phyloP scores from a whole-genome alignment of 2,888 invertebrate genomes.

The Clivina fossor region DNA sequence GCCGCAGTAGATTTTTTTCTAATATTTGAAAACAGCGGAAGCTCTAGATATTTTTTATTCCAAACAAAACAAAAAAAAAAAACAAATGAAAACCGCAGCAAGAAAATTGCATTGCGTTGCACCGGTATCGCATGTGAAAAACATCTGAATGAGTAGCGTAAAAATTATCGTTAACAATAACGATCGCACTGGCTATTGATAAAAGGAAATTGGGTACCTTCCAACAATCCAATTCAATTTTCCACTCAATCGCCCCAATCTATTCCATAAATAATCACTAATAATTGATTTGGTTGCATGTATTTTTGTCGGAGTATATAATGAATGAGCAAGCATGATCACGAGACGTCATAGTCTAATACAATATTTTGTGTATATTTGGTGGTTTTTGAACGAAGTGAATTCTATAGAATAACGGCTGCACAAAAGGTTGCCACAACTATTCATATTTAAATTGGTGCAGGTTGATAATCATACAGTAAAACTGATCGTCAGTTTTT shows the following conservation, averaged over 20 bases:
- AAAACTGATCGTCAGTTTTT: neutral
- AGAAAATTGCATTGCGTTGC: neutral
- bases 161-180: conserved; percentile 34
- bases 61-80: neutral
- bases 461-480: conserved; percentile 11
- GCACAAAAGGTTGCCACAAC: conserved; percentile 7
- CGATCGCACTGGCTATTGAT: conserved; percentile 23
- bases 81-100: conserved; percentile 21
- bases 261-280: neutral
- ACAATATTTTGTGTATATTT: neutral
- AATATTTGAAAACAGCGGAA: conserved; percentile 21
- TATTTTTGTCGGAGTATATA: conserved; percentile 14
- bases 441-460: conserved; percentile 22
- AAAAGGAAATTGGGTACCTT: conserved; percentile 26
- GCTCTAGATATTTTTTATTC: conserved; percentile 19
- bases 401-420: neutral
- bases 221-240: neutral
- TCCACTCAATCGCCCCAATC: neutral
- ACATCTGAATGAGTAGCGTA: conserved; percentile 32
- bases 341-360: conserved; percentile 14
- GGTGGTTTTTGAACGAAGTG: neutral
- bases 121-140: conserved; percentile 25
- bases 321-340: conserved; percentile 18
- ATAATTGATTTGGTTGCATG: neutral
- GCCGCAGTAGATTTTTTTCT: too few species aligned